Conservation (phyloP, 2,797 vertebrate species). For the Simalia tracyae region DNA sequence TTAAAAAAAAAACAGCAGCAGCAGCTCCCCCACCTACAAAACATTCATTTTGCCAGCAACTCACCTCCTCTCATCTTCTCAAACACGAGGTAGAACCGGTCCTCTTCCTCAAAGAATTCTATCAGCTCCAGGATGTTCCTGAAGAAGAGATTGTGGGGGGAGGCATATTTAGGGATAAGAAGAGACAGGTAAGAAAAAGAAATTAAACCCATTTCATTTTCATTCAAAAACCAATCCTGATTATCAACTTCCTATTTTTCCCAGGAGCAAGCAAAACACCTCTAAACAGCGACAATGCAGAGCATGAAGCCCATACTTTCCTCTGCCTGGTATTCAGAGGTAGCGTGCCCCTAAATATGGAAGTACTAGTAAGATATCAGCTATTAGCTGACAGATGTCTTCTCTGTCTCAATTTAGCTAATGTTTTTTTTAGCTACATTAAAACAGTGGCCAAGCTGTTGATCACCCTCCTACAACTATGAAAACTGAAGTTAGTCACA, state of each 20-base stretch:
- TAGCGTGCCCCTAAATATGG: background rate
- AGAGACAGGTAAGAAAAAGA: background rate
- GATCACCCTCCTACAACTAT: too few relatives aligned
- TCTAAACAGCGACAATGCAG: background rate
- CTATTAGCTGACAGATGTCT: too few relatives aligned
- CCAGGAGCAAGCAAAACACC: background rate
- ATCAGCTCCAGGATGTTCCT: conserved; percentile 97
- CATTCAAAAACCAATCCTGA: background rate
- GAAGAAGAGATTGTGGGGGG: background rate
- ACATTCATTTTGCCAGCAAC: conserved; percentile 23
- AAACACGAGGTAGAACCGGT: conserved; percentile 97
- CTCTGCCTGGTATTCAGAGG: background rate
- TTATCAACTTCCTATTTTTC: background rate
- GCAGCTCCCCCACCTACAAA: fast-evolving
- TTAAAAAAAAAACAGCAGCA: background rate
- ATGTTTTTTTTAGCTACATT: too few relatives aligned
- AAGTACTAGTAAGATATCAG: background rate
- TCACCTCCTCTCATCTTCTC: conserved; percentile 95
- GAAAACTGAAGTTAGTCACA: too few relatives aligned
- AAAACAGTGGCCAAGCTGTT: too few relatives aligned
- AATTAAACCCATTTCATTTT: background rate
- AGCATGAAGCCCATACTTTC: background rate
- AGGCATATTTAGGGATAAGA: background rate
- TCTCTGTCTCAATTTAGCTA: too few relatives aligned
- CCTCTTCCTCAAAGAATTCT: conserved; percentile 98